Percentiles rank a stretch among this genome's conserved stretches.
Evolutionary conservation across 2,888 invertebrate species (phyloP).

Genomic region (Dynastes hyllus): DNA sequence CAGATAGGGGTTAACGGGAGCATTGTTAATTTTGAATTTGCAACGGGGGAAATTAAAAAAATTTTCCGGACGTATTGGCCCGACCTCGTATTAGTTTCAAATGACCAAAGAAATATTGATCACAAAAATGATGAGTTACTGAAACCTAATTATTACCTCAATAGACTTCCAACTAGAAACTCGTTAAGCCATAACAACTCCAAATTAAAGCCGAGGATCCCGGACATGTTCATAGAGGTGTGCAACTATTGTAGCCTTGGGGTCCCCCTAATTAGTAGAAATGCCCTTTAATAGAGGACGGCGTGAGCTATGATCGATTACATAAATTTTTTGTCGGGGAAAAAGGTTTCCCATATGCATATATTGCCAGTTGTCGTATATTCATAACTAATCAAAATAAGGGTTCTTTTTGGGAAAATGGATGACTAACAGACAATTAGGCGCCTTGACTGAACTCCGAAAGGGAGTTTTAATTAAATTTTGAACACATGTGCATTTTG

Average conservation of each 20-base stretch:
- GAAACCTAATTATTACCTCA: neutral
- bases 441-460: conserved; percentile 57
- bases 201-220: conserved; percentile 23
- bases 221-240: conserved; percentile 28
- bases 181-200: conserved; percentile 22
- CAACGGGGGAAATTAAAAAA: too few relatives aligned
- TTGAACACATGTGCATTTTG: conserved; percentile 55
- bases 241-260: conserved; percentile 12
- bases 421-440: conserved; percentile 62
- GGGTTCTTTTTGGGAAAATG: conserved; percentile 60
- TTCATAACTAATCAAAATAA: conserved; percentile 54
- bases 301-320: conserved; percentile 53
- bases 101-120: neutral
- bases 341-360: conserved; percentile 50
- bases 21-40: too few relatives aligned
- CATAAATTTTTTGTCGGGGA: conserved; percentile 54
- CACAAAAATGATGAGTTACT: too few relatives aligned
- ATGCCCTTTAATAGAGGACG: conserved; percentile 37
- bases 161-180: conserved; percentile 9
- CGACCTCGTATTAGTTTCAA: neutral
- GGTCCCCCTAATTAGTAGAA: conserved; percentile 50
- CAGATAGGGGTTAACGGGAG: too few relatives aligned
- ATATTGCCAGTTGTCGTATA: conserved; percentile 28
- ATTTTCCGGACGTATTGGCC: too few relatives aligned
- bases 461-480: conserved; percentile 53